A percentile compares a stretch with the other conserved stretches of the same genome.
These are phyloP conservation scores for Corapipo altera DNA, from an alignment of 2,113 vertebrate species.

Conservation along the genomic window DNA sequence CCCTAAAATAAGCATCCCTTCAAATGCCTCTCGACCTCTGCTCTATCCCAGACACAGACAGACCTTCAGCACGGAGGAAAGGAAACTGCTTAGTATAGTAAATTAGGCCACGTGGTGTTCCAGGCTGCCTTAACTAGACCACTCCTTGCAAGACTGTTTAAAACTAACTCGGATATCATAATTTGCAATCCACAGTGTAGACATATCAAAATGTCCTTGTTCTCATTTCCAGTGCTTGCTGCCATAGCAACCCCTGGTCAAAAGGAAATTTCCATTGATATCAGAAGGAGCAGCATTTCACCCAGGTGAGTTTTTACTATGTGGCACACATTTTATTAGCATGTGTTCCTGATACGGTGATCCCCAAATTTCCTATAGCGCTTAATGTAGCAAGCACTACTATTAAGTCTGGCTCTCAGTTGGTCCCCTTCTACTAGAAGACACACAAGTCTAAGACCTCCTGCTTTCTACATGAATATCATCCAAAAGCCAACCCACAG, in stretches of 20 bases:
- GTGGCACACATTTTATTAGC: conserved; percentile 62
- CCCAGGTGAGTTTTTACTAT: conserved; percentile 64
- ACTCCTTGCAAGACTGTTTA: conserved; percentile 62
- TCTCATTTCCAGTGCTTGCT: conserved; percentile 68
- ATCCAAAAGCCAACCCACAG: neutral
- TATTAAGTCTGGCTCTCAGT: conserved; percentile 1
- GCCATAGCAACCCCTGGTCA: conserved; percentile 70
- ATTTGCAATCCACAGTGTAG: conserved; percentile 70
- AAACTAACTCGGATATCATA: conserved; percentile 67
- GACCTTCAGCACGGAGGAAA: neutral
- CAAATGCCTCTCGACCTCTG: neutral
- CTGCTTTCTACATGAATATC: neutral
- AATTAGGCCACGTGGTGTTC: conserved; percentile 32
- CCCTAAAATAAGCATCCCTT: neutral
- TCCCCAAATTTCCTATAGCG: conserved; percentile 4
- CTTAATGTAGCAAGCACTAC: conserved; percentile 1
- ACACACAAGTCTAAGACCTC: neutral
- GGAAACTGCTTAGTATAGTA: neutral
- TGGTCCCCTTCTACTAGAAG: neutral
- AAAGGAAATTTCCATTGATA: conserved; percentile 72
- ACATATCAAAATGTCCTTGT: conserved; percentile 72
- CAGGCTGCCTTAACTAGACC: conserved; percentile 51
- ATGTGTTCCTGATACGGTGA: conserved; percentile 36
- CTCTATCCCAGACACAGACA: neutral
- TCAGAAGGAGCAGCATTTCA: conserved; percentile 72